Evolutionary conservation across 2,797 vertebrate species (phyloP), one percentile per base, ranked within the genome.

Genomic region (Neoniphon sammara): DNA sequence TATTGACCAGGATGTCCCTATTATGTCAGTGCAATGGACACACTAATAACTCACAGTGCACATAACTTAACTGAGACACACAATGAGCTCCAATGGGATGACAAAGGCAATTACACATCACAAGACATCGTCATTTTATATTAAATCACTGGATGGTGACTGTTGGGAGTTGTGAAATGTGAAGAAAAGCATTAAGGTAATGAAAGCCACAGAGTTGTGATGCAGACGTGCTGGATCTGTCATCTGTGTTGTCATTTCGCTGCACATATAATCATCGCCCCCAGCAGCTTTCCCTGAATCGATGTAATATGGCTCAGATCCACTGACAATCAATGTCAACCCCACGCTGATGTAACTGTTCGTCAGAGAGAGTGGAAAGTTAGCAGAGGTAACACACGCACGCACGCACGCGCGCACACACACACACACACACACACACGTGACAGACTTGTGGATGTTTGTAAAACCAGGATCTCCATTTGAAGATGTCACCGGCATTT

Each of bases 21-120:
- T 91, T 92, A 82, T 91, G 91, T 92, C 93, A 93, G 73, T 73
- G 64, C 82, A 72, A 82, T 86, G 71, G 81, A 71, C 64, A 85
- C 78, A 63, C 82, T 86, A 87, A 90, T 90, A 91, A 92, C 87
- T 93, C 90, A 92, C 63, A 85, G 52, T 69, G 74, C 65, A 72
- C 56, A 69, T 39, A 46, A 79, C 81, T 54, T 78, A 80, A 89
- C 81, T 68, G 85, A 81, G 77, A 88, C 87, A 90, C 59, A 62
- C 84, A 94, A 91, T 90, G 88, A 93, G 91, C 87, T 91, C 85
- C 90, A 78, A 93, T 91, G 79, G 62, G 69, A 75, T 77, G 83
- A 86, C 73, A 84, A 73, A 77, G 23, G 54, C 70, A 85, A 76
- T 78, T 79, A 77, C 2, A 77, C 66, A 71, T 62, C 31, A 74